Evolutionary conservation across 2,797 vertebrate species (phyloP).

Genomic region (Poeciliopsis turneri): DNA sequence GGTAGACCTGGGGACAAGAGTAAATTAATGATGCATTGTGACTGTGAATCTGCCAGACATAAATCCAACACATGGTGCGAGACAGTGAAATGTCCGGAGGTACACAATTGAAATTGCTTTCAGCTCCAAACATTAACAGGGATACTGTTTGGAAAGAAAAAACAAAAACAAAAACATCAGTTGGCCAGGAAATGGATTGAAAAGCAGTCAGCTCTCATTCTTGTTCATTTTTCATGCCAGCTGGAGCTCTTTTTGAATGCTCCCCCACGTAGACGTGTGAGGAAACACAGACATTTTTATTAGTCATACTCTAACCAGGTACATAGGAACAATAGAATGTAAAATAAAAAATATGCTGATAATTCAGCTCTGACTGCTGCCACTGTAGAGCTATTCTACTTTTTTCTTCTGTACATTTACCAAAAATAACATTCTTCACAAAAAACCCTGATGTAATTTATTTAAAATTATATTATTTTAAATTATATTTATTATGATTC

Average conservation of each 20-base stretch:
- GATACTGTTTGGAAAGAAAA: slow-evolving; percentile 39
- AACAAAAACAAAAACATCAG: neutral
- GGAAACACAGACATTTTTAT: slow-evolving; percentile 34
- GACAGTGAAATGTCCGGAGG: slow-evolving; percentile 58
- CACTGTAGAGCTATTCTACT: neutral
- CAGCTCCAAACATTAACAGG: slow-evolving; percentile 59
- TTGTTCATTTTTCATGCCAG: slow-evolving; percentile 56
- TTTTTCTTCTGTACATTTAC: neutral
- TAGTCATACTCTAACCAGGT: slow-evolving; percentile 6
- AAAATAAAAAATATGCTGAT: neutral
- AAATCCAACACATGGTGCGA: slow-evolving; percentile 67
- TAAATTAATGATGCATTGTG: slow-evolving; percentile 78
- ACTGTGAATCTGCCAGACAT: slow-evolving; percentile 75
- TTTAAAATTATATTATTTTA: too few relatives aligned
- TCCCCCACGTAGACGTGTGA: slow-evolving; percentile 17
- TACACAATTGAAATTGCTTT: slow-evolving; percentile 62
- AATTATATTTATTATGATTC: too few relatives aligned
- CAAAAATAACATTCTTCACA: neutral
- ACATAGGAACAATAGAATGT: slow-evolving; percentile 1
- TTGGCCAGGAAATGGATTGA: slow-evolving; percentile 49
- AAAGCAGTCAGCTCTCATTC: slow-evolving; percentile 42
- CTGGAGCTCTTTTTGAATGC: slow-evolving; percentile 46
- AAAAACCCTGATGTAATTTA: too few relatives aligned
- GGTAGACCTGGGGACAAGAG: slow-evolving; percentile 67
- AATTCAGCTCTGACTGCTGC: neutral